Evolutionary conservation across 1,140 invertebrate genomes (phyloP), one percentile per base, ranked within the genome.

Genomic region (Steinernema feltiae): DNA sequence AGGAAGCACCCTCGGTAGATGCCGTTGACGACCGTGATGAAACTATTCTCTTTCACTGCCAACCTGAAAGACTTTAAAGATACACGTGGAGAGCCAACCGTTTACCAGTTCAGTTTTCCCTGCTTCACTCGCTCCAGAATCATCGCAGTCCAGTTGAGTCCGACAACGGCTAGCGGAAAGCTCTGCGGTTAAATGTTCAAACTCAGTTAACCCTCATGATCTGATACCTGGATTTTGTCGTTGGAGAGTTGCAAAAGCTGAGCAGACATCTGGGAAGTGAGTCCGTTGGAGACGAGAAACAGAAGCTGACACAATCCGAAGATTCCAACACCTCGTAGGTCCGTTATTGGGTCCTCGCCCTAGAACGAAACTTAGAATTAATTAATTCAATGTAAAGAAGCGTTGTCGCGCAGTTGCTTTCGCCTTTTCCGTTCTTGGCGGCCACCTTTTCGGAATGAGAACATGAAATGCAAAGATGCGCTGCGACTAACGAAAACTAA

Each of bases 1-100:
- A 71, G 29, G 24, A 71, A 71, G 70, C 70, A 71, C 3, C 70
- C 70, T 15, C 70, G 70, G 29, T 71, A 71, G 70, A 71, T 71
- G 7, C 70, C 70, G 70, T 71, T 71, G 70, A 71, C 70, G 12
- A 71, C 46, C 15, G 70, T 71, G 29, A 71, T 71, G 70, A 32
- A 71, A 27, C 70, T 71, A 27, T 71, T 71, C 24, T 71, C 70
- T 27, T 71, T 71, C 15, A 71, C 32, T 3, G 46, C 46, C 2
- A 71, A 27, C 70, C 69, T 69, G 31, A 69, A 69, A 69, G n/a
- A 7, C 27, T 32, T 69, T 69, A 30, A 29, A n/a, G 31, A 69
- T 69, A 30, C 3, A 69, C 3, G 69, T 7, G 69, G 69, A 7
- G n/a, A n/a, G n/a, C n/a, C n/a, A n/a, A n/a, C n/a, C n/a, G n/a